Evolutionary conservation across 2,113 vertebrate species (phyloP).

Genomic region (Platycercus adscitus): DNA sequence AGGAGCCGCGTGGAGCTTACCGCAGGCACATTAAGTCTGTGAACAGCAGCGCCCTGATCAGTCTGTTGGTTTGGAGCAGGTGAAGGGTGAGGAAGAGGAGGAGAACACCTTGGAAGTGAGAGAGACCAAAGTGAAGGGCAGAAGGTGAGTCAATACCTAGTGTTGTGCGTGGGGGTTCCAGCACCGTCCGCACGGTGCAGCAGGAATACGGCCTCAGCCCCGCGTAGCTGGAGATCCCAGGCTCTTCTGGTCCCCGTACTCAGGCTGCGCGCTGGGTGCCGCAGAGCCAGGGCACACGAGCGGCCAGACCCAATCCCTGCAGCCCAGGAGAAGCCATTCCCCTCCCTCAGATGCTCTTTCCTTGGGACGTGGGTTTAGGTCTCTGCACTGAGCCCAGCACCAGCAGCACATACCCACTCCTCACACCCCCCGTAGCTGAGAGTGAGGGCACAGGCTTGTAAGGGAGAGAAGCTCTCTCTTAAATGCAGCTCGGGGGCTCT

Average conservation of each 20-base stretch:
- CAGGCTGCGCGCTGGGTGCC: background rate
- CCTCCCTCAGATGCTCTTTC: background rate
- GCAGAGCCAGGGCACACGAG: background rate
- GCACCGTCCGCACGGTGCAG: fast-evolving
- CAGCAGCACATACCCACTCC: background rate
- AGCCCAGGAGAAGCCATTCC: background rate
- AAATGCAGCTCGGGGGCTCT: background rate
- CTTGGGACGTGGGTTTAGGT: background rate
- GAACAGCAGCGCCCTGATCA: background rate
- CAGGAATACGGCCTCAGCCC: background rate
- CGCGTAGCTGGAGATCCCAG: background rate
- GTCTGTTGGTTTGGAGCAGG: slow-evolving; percentile 70
- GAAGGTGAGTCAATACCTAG: slow-evolving; percentile 76
- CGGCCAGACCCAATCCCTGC: background rate
- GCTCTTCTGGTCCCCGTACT: background rate
- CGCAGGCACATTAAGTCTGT: fast-evolving
- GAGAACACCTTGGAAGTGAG: slow-evolving; percentile 86
- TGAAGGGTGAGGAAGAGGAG: slow-evolving; percentile 93
- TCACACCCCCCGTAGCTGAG: background rate
- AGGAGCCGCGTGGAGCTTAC: background rate
- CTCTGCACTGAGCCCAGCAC: background rate
- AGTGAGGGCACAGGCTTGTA: background rate
- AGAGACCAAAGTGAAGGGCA: slow-evolving; percentile 85
- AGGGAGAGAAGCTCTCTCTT: background rate
- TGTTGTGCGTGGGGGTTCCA: background rate